Conservation (phyloP, 2,113 vertebrate species). For the Rostratula benghalensis region DNA sequence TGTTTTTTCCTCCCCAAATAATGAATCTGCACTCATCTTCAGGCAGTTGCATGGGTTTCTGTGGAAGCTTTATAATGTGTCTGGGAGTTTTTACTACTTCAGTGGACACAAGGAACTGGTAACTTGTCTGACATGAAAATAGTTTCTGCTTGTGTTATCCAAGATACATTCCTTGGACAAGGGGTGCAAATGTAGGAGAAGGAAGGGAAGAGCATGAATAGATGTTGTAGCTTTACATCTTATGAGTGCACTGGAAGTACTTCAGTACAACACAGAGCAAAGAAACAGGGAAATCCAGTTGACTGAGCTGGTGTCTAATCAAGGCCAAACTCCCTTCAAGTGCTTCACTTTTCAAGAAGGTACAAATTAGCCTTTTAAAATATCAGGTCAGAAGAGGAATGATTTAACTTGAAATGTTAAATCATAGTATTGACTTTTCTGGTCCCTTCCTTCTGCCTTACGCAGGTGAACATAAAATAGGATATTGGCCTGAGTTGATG, state of each 20-base stretch:
- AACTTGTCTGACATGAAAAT: not conserved
- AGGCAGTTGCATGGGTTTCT: not conserved
- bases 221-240: not conserved
- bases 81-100: not conserved
- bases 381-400: not conserved
- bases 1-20: not conserved
- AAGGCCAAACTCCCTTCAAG: not conserved
- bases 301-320: not conserved
- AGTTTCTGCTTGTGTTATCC: not conserved
- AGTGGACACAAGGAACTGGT: not conserved
- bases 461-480: not conserved
- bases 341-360: not conserved
- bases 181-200: not conserved
- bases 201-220: not conserved
- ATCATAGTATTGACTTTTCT: not conserved
- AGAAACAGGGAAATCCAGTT: not conserved
- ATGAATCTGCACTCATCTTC: not conserved
- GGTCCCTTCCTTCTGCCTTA: not conserved
- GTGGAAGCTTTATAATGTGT: not conserved
- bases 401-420: not conserved
- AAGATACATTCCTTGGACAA: not conserved
- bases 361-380: not conserved
- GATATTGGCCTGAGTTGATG: not conserved
- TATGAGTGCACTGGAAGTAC: not conserved
- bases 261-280: not conserved